Percentiles rank a stretch among this genome's conserved stretches.
phyloP scores from a whole-genome alignment of 2,113 vertebrate genomes.

The Helogale parvula region DNA sequence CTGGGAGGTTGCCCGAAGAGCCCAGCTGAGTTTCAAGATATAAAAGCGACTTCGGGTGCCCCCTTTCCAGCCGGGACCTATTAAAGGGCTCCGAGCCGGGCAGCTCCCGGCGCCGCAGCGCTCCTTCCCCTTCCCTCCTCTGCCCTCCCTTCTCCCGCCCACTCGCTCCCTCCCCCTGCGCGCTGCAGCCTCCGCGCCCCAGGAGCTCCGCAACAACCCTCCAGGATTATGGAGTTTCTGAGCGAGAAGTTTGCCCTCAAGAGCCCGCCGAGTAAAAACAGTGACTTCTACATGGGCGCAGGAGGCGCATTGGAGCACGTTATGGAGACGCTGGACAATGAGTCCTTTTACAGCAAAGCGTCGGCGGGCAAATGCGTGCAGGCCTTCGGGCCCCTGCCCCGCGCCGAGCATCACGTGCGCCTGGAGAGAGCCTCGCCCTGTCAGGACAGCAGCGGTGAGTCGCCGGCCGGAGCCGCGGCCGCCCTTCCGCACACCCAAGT shows the following conservation, averaged over 20 bases:
- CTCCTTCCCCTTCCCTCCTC: conserved; percentile 67
- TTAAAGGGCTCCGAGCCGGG: conserved; percentile 84
- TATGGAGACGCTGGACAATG: conserved; percentile 96
- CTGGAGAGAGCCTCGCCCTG: conserved; percentile 92
- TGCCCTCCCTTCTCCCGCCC: conserved; percentile 75
- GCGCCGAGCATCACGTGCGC: conserved; percentile 90
- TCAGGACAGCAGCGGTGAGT: conserved; percentile 92
- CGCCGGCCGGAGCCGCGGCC: accelerated
- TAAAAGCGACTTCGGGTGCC: conserved; percentile 90
- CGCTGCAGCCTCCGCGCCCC: conserved; percentile 76
- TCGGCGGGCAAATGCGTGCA: conserved; percentile 91
- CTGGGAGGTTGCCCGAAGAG: conserved; percentile 88
- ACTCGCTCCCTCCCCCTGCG: conserved; percentile 58
- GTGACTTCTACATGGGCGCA: conserved; percentile 95
- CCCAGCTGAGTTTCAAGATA: conserved; percentile 89
- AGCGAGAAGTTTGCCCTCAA: conserved; percentile 97
- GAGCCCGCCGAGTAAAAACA: conserved; percentile 91
- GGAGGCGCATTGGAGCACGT: conserved; percentile 93
- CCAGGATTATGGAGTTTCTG: conserved; percentile 96
- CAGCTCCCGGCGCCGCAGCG: conserved; percentile 74
- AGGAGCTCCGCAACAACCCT: conserved; percentile 73
- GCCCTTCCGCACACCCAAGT: accelerated
- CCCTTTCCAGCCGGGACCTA: conserved; percentile 87
- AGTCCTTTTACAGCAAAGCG: conserved; percentile 95
- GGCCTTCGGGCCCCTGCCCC: conserved; percentile 92